Base-by-base conservation (phyloP, 35 echinoderm and acorn worm genomes). In the Anneissia japonica region DNA sequence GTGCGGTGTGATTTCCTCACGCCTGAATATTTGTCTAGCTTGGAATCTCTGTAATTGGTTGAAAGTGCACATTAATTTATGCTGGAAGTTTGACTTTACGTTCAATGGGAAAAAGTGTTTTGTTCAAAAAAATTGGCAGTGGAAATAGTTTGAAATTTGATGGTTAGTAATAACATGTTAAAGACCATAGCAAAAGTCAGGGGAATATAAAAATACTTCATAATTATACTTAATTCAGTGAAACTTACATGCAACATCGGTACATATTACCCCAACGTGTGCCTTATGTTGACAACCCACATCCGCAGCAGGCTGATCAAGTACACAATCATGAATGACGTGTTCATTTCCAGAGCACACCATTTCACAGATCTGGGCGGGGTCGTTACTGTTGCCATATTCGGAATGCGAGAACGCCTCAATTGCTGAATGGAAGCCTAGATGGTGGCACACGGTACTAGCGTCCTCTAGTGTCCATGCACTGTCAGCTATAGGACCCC, bases 401-500 rank as follows among this genome's bases (percentile, higher is more conserved):
- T 72, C 30, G 1, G 88, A 37, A 17, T 39, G 37, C 5, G 2
- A 0, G 11, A 74, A 32, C 21, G 88, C 80, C 0, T 38, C 34
- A 5, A 36, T 30, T 34, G 79, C 51, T 38, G 51, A 51, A 31
- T 32, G 41, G 17, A 39, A 83, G 9, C 88, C 88, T 1, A 89
- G 88, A 21, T 89, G 79, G 19, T 32, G 79, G n/a, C 88, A 89
- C 35, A 89, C 88, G 13, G 77, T 81, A 30, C 36, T 45, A 34
- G 88, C 88, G 45, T 89, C 88, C 26, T 34, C 29, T 32, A 77
- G 23, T 5, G 74, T 81, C 88, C 88, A 89, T 46, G 30, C 35
- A 36, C 75, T 34, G 39, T 89, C 88, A 32, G 80, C 83, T 32
- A 89, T 38, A 19, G 88, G 83, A 30, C 88, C 88, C 88, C 88